Base-by-base conservation (phyloP, 2,797 vertebrate genomes). In the Poecilia wingei region DNA sequence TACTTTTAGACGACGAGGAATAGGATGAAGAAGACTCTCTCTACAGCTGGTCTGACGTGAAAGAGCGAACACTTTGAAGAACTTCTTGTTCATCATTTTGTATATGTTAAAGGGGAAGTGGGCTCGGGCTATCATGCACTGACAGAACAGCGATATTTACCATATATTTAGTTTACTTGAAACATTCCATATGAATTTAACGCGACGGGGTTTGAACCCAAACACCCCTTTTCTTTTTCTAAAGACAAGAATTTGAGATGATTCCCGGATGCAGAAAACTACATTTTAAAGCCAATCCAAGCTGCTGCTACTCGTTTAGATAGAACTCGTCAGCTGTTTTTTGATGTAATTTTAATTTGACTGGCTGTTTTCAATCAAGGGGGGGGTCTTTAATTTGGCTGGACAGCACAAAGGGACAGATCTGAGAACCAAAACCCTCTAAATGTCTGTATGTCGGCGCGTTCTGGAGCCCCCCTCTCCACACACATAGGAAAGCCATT, bases 401-500 rank as follows among this genome's bases (percentile, higher is more conserved):
- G n/a, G 59, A 82, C 68, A 74, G 79, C 79, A 72, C 18, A 71
- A 79, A 74, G 79, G 84, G 74, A 74, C 46, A 33, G 69, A 79
- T 87, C 81, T 51, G 72, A 91, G 82, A 90, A 91, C 90, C 92
- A 92, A 94, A 94, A 92, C 90, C 82, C 84, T 85, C 79, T 81
- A 83, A 89, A 49, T 88, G 87, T 95, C 79, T 90, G 82, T 92
- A 77, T 86, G 86, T 92, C 90, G 83, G 80, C 87, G 85, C 77
- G 41, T 80, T 79, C 80, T 79, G 87, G 81, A 88, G 87, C 87
- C 90, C 92, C 39, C 89, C 89, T 91, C 81, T 92, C 61, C 80
- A 94, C 91, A 94, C 90, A 89, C 91, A 89, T 93, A 93, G 94
- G 87, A 93, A 95, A 96, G 94, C 95, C 95, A 96, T 95, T 84